Conservation (phyloP, 1,140 invertebrate species). For the Bombus pascuorum region DNA sequence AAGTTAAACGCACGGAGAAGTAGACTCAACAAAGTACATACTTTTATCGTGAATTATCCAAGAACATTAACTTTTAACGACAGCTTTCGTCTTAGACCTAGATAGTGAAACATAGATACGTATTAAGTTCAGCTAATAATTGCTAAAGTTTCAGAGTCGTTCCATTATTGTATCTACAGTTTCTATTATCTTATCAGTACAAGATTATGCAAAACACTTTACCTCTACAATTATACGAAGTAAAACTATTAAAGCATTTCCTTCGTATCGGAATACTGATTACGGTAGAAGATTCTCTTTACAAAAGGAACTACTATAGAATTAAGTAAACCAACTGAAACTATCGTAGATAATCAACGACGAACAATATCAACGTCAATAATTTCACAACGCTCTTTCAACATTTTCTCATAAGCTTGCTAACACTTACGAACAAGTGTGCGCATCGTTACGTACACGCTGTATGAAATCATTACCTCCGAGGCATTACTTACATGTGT, state of each 20-base stretch:
- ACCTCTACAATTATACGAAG: not conserved
- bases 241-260: not conserved
- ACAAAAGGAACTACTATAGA: not conserved
- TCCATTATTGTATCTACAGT: not conserved
- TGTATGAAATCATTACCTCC: not conserved
- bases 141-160: not conserved
- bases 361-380: not conserved
- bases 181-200: not conserved
- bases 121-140: not conserved
- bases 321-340: not conserved
- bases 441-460: not conserved
- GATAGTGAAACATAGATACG: slow-evolving; percentile 13
- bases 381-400: not conserved
- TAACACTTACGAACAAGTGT: not conserved
- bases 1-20: not conserved
- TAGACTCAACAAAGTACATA: not conserved
- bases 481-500: not conserved
- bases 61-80: not conserved
- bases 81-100: slow-evolving; percentile 3
- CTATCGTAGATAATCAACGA: not conserved
- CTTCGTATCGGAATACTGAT: not conserved
- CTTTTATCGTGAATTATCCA: slow-evolving; percentile 3
- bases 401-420: not conserved
- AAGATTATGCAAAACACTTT: not conserved
- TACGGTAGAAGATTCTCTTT: not conserved